These are phyloP conservation scores for Andrena praecox DNA, from an alignment of 2,888 invertebrate genomes.

Conservation along the genomic window DNA sequence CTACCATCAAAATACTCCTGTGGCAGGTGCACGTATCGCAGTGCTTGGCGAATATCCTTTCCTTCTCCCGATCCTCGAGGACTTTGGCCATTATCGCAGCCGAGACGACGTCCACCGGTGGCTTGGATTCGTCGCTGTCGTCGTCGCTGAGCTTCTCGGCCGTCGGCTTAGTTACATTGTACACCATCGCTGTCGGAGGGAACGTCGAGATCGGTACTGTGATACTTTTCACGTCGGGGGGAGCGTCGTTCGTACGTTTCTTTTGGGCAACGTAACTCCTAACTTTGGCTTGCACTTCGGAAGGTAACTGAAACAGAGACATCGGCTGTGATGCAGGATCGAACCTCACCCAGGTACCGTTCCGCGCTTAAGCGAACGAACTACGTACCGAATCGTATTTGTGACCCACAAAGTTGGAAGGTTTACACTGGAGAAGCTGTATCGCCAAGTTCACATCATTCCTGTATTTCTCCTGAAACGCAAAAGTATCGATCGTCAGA, in stretches of 20 bases:
- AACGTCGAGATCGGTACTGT: constrained; percentile 92
- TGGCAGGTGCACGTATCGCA: constrained; percentile 93
- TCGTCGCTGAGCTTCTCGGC: constrained; percentile 84
- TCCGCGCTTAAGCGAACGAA: not conserved
- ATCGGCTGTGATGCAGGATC: no score
- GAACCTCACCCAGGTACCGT: not conserved
- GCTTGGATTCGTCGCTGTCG: constrained; percentile 86
- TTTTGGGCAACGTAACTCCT: constrained; percentile 91
- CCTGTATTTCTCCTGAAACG: constrained; percentile 95
- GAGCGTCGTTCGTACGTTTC: constrained; percentile 85
- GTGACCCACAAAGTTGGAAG: constrained; percentile 96
- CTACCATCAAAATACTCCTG: constrained; percentile 79
- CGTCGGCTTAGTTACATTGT: constrained; percentile 83
- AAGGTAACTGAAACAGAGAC: constrained; percentile 90
- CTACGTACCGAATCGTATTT: constrained; percentile 93
- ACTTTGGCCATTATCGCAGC: constrained; percentile 97
- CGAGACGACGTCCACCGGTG: constrained; percentile 91
- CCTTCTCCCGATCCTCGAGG: constrained; percentile 94
- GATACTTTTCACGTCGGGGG: constrained; percentile 88
- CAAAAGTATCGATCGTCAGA: constrained; percentile 31
- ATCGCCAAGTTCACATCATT: constrained; percentile 97
- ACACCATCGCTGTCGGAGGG: constrained; percentile 94
- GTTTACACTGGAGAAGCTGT: constrained; percentile 97
- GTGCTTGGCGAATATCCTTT: constrained; percentile 91
- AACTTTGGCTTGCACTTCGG: constrained; percentile 96